phyloP scores from a whole-genome alignment of 2,113 vertebrate genomes.

The Podocnemis expansa region DNA sequence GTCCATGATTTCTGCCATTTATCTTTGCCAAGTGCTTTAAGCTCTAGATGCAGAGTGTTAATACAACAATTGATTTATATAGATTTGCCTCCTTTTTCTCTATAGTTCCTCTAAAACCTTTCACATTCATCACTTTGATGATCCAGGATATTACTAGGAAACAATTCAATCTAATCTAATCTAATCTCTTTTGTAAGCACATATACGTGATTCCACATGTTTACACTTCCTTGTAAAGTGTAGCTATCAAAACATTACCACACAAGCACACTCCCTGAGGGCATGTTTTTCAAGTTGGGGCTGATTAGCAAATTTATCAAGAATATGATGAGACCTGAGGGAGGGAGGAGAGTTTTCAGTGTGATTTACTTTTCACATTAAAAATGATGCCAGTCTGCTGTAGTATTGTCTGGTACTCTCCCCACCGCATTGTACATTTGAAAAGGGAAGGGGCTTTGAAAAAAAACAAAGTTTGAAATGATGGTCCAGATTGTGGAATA shows the following conservation, averaged over 20 bases:
- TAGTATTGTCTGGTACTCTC: background rate
- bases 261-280: background rate
- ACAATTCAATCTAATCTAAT: conserved; percentile 1
- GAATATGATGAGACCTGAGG: conserved; percentile 2
- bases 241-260: background rate
- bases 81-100: background rate
- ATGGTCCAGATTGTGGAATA: background rate
- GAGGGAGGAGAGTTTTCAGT: background rate
- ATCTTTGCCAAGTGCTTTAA: background rate
- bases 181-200: conserved; percentile 12
- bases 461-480: background rate
- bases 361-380: background rate
- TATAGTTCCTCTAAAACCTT: background rate
- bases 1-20: background rate
- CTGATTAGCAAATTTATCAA: conserved; percentile 23
- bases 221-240: background rate
- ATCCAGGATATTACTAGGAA: background rate
- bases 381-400: conserved; percentile 4
- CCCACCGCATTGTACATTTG: background rate
- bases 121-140: background rate
- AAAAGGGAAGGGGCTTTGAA: background rate
- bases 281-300: background rate
- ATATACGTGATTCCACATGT: background rate
- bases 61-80: background rate
- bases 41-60: background rate